Base-by-base conservation (phyloP, 2,113 vertebrate genomes). In the Rhadina sibilatrix region DNA sequence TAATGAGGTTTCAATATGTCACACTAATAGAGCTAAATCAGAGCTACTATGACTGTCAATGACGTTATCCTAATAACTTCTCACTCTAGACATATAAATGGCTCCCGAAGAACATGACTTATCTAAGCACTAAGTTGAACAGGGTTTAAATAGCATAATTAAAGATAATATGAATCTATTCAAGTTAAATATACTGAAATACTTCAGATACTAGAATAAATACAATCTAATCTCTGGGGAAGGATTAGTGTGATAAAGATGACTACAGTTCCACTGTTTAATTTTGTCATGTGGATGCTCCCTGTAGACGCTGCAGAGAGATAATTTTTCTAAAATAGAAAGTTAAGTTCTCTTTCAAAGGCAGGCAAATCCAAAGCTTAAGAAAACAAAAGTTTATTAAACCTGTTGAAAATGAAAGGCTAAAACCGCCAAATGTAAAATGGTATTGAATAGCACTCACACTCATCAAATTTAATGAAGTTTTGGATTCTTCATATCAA, bases 291-390 rank as follows among this genome's bases (percentile, higher is more conserved):
- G 69, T 80, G 91, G 91, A 92, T 93, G 88, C 17, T 93, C 78
- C 95, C 93, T 83, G 52, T 77, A 89, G 93, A 90, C 85, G 46
- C 35, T 53, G 75, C 71, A 90, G 46, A 93, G 84, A 92, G 87
- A 94, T 93, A 95, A 59, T 76, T 96, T 97, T 96, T 95, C 94
- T 91, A 65, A 95, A 96, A 94, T 35, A 93, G 88, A 96, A 95
- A 92, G 78, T 83, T 40, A 91, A 22, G 57, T 93, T 97, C 83
- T 89, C 35, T 93, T 90, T 92, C 61, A 75, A 90, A 95, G 69
- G 81, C 75, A 93, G 66, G 61, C 20, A 97, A 95, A 96, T 95
- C 75, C 68, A 85, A 78, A 92, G 93, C 95, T 91, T 97, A 97
- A 87, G 76, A 89, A 95, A 95, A 91, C 81, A 95, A 94, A 83